These are phyloP conservation scores for Rhadinocentrus ornatus DNA, from an alignment of 2,797 vertebrate species.

Conservation along the genomic window DNA sequence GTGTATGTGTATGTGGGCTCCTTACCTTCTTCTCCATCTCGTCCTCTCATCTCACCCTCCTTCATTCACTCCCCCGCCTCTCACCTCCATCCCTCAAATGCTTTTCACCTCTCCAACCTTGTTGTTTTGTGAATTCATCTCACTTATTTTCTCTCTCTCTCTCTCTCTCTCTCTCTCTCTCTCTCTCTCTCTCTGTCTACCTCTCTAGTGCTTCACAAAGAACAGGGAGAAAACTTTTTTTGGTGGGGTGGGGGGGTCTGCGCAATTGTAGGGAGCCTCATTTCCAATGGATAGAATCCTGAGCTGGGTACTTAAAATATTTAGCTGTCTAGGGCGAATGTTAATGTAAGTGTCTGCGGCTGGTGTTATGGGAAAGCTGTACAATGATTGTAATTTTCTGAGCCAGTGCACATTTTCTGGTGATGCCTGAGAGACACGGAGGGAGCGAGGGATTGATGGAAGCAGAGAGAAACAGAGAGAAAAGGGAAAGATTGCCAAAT, in stretches of 20 bases:
- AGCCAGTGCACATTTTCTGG: slow-evolving; percentile 87
- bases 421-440: slow-evolving; percentile 49
- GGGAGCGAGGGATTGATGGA: slow-evolving; percentile 10
- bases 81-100: slow-evolving; percentile 28
- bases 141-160: slow-evolving; percentile 20
- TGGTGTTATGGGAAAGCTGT: slow-evolving; percentile 87
- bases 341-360: slow-evolving; percentile 92
- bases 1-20: slow-evolving; percentile 26
- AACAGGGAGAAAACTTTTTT: slow-evolving; percentile 26
- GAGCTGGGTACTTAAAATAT: slow-evolving; percentile 90
- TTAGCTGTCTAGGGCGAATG: slow-evolving; percentile 94
- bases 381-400: slow-evolving; percentile 92
- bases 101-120: slow-evolving; percentile 49
- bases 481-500: slow-evolving; percentile 23
- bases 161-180: no score
- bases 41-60: slow-evolving; percentile 37
- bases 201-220: slow-evolving; percentile 10
- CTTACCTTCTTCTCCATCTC: slow-evolving; percentile 43
- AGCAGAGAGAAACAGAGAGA: slow-evolving; percentile 1
- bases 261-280: slow-evolving; percentile 65
- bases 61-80: slow-evolving; percentile 10
- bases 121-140: slow-evolving; percentile 59
- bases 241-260: background rate
- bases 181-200: slow-evolving; percentile 11
- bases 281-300: slow-evolving; percentile 87